phyloP scores from a whole-genome alignment of 2,888 invertebrate species.

The Athalia rosae region DNA sequence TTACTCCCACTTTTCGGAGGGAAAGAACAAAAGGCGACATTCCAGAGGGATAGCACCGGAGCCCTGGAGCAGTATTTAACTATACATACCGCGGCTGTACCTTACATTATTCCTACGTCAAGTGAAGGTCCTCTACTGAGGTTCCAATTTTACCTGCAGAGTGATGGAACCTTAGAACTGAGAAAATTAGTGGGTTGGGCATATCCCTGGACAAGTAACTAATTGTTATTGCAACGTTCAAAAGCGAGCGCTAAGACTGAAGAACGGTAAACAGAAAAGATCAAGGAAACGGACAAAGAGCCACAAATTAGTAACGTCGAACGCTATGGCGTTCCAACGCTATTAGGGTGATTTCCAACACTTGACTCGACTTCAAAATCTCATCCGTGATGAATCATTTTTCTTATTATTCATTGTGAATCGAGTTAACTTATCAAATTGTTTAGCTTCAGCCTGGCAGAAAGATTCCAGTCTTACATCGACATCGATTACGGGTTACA shows the following conservation, averaged over 20 bases:
- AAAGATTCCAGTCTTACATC: not conserved
- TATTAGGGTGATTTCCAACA: slow-evolving; percentile 43
- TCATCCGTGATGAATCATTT: slow-evolving; percentile 38
- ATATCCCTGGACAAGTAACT: slow-evolving; percentile 33
- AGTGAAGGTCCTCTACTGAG: slow-evolving; percentile 3
- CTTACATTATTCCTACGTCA: not conserved
- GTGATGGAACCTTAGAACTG: not conserved
- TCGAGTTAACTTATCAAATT: slow-evolving; percentile 31
- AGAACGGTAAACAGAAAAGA: slow-evolving; percentile 8
- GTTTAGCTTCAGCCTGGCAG: slow-evolving; percentile 12
- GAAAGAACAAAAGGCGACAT: no score
- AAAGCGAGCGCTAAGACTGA: slow-evolving; percentile 13
- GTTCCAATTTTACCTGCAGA: slow-evolving; percentile 25
- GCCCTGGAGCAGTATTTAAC: no score
- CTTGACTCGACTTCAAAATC: slow-evolving; percentile 26
- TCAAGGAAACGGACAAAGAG: slow-evolving; percentile 37
- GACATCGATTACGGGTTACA: slow-evolving; percentile 1
- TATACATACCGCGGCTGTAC: no score
- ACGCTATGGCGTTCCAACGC: no score
- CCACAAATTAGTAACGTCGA: no score
- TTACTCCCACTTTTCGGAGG: no score
- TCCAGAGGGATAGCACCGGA: no score
- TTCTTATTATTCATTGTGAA: slow-evolving; percentile 23
- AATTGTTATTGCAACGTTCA: slow-evolving; percentile 42
- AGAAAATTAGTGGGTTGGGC: slow-evolving; percentile 41